Conservation (phyloP, 1,140 invertebrate species). For the Drosophila azteca region DNA sequence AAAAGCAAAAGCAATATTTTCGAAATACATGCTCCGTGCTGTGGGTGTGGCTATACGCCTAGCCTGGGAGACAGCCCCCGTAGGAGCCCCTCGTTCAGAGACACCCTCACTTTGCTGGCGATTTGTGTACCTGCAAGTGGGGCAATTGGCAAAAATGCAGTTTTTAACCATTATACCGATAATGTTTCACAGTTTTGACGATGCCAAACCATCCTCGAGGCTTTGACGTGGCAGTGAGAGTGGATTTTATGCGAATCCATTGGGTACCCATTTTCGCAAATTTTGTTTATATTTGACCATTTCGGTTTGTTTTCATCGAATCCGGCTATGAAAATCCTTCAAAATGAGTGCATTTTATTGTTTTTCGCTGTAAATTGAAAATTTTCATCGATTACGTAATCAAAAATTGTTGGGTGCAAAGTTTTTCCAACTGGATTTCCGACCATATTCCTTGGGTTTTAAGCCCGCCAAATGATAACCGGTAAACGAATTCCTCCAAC, state of each 20-base stretch:
- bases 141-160: constrained; percentile 47
- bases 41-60: constrained; percentile 70
- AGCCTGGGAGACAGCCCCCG: constrained; percentile 29
- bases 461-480: constrained; percentile 49
- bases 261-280: constrained; percentile 90
- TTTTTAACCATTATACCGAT: constrained; percentile 32
- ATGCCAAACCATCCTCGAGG: constrained; percentile 39
- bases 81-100: constrained; percentile 63
- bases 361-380: constrained; percentile 53
- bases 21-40: constrained; percentile 34
- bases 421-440: constrained; percentile 56
- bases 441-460: constrained; percentile 38
- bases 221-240: constrained; percentile 54
- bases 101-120: constrained; percentile 51
- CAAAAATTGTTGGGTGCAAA: constrained; percentile 66
- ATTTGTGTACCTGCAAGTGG: constrained; percentile 11
- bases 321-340: constrained; percentile 60
- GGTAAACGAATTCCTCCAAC: not conserved
- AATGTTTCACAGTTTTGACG: constrained; percentile 77
- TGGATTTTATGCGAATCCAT: constrained; percentile 84
- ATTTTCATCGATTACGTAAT: constrained; percentile 82
- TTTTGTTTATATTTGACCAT: constrained; percentile 86
- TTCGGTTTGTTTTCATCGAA: constrained; percentile 68
- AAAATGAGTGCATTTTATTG: constrained; percentile 44
- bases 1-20: constrained; percentile 44